Evolutionary conservation across 2,797 vertebrate species (phyloP), one percentile per base, ranked within the genome.

Genomic region (Macrochelys suwanniensis): DNA sequence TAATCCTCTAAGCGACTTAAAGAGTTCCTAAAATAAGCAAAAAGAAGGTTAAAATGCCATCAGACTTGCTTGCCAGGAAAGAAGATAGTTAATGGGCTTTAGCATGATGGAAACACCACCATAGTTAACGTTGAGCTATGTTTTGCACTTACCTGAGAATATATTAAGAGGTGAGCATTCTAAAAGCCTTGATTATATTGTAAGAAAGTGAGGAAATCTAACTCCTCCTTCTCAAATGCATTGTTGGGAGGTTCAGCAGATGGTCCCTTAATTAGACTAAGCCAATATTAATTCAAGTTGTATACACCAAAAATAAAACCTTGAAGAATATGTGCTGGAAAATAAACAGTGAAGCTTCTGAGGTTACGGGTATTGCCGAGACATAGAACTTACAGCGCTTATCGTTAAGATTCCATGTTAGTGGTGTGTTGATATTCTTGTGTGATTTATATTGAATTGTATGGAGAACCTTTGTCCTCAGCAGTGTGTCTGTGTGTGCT

Each of bases 381-480:
- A 45, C 71, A 45, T 28, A 47, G 42, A 94, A 50, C 65, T n/a
- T n/a, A 86, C 82, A 86, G 49, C 11, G 47, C 6, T 49, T 17
- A 5, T 80, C 53, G 5, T 47, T 93, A 85, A 95, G 45, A 15
- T 11, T 74, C 4, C 59, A 87, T 61, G 21, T 84, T 80, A 95
- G 3, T 77, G 5, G 47, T 91, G 76, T 76, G 16, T 37, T 86
- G 9, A 50, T 56, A 56, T 80, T 84, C 91, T 92, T 87, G 2
- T 9, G 3, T 80, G 2, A 59, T 80, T 53, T 11, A 37, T 65
- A 57, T 11, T 57, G 21, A 61, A 84, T 83, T 89, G 26, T 65
- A 9, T 17, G 1, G 33, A 89, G 23, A 11, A 84, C 31, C n/a
- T 93, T 89, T 89, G 4, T 49, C 33, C 87, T 86, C 65, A 80